Evolutionary conservation across 1,140 invertebrate species (phyloP).

Genomic region (Rhynchophorus ferrugineus): DNA sequence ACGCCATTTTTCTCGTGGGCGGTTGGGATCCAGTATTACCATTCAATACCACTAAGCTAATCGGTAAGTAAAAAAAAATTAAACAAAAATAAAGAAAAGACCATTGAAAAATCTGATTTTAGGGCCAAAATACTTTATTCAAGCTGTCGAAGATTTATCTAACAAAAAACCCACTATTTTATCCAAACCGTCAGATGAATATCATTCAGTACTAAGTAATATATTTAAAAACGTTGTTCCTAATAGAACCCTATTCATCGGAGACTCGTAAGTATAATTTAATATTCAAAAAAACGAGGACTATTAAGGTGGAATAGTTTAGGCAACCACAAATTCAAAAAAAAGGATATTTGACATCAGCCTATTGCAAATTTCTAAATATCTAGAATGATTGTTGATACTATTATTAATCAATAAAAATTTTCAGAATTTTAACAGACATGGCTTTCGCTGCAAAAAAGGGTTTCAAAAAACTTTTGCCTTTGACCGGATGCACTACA

Average conservation of each 20-base stretch:
- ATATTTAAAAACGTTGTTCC: constrained; percentile 21
- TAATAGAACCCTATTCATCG: constrained; percentile 24
- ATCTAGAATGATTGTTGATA: background rate
- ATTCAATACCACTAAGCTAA: background rate
- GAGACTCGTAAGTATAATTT: constrained; percentile 32
- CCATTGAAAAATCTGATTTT: no score
- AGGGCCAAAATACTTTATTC: constrained; percentile 26
- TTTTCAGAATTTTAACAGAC: constrained; percentile 31
- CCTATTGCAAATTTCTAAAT: background rate
- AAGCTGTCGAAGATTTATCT: constrained; percentile 23
- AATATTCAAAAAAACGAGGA: no score
- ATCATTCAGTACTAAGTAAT: constrained; percentile 24
- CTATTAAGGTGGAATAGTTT: no score
- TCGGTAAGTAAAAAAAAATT: constrained; percentile 1
- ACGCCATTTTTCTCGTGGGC: constrained; percentile 30
- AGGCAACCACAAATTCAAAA: no score
- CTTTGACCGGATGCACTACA: constrained; percentile 30
- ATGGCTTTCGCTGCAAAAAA: constrained; percentile 30
- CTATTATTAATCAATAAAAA: no score
- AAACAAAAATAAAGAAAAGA: no score
- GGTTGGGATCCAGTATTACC: constrained; percentile 23
- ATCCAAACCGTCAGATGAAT: constrained; percentile 28
- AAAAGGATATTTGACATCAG: no score
- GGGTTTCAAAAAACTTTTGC: constrained; percentile 34
- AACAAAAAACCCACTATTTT: constrained; percentile 22